Conservation (phyloP, 2,888 invertebrate species). For the Pterobdella sp. region DNA sequence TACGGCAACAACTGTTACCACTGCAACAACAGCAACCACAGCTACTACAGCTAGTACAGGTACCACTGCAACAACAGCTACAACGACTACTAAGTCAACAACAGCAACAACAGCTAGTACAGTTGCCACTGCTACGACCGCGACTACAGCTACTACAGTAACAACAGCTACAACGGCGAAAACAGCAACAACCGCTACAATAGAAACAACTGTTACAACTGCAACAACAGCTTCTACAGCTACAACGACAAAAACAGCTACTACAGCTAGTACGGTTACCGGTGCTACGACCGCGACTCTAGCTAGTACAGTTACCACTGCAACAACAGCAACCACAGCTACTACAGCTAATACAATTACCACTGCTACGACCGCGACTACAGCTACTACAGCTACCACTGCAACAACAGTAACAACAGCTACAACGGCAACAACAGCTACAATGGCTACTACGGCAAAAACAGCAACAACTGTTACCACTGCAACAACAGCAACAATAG, state of each 20-base stretch:
- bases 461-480: not conserved
- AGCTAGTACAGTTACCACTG: not conserved
- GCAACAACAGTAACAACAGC: not conserved
- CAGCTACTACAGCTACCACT: not conserved
- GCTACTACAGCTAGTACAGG: not conserved
- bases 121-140: not conserved
- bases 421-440: not conserved
- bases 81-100: not conserved
- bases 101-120: not conserved
- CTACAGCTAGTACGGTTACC: not conserved
- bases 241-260: not conserved
- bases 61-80: not conserved
- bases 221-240: not conserved
- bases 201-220: not conserved
- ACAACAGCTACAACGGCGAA: slow-evolving; percentile 5
- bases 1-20: not conserved
- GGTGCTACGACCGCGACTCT: not conserved
- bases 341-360: slow-evolving; percentile 2
- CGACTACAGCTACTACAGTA: not conserved
- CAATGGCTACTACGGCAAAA: not conserved
- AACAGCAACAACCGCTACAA: not conserved
- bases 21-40: not conserved
- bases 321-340: not conserved
- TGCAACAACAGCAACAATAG: not conserved
- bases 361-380: not conserved